Percentiles rank a stretch among this genome's conserved stretches.
phyloP scores from a whole-genome alignment of 2,888 invertebrate species.

The Kuschelorhynchus macadamiae region DNA sequence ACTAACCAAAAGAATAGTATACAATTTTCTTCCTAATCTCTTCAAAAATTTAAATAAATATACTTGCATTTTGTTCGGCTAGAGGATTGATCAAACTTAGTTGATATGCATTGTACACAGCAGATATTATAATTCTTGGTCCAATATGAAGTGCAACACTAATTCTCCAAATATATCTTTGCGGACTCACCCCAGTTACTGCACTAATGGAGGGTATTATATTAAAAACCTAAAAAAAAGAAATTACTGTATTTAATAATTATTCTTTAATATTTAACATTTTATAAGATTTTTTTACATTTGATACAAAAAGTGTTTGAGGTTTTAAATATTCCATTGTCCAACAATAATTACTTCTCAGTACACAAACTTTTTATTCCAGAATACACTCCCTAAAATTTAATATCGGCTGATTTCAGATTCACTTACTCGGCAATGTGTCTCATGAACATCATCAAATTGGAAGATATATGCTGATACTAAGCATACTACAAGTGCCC shows the following conservation, averaged over 20 bases:
- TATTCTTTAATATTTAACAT: too few relatives aligned
- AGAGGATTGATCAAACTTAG: constrained; percentile 76
- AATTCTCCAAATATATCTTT: constrained; percentile 93
- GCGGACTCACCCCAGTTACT: constrained; percentile 93
- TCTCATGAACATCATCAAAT: constrained; percentile 94
- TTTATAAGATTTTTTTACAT: too few relatives aligned
- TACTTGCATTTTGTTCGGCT: constrained; percentile 71
- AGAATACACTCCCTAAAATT: too few relatives aligned
- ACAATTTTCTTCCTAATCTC: too few relatives aligned
- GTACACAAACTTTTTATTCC: too few relatives aligned
- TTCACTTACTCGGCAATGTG: constrained; percentile 89
- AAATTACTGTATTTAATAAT: too few relatives aligned
- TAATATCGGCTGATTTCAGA: too few relatives aligned
- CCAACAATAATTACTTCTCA: too few relatives aligned
- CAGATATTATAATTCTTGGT: constrained; percentile 90
- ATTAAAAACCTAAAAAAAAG: constrained; percentile 84
- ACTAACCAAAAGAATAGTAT: too few relatives aligned
- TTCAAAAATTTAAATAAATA: too few relatives aligned
- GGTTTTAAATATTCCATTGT: not conserved
- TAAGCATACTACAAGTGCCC: constrained; percentile 89
- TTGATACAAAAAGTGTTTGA: too few relatives aligned
- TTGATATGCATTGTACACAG: constrained; percentile 88
- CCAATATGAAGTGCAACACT: constrained; percentile 93
- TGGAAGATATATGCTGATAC: constrained; percentile 91
- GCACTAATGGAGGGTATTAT: constrained; percentile 96